phyloP scores from a whole-genome alignment of 2,113 vertebrate species.

The Neolamprologus fasciatus region DNA sequence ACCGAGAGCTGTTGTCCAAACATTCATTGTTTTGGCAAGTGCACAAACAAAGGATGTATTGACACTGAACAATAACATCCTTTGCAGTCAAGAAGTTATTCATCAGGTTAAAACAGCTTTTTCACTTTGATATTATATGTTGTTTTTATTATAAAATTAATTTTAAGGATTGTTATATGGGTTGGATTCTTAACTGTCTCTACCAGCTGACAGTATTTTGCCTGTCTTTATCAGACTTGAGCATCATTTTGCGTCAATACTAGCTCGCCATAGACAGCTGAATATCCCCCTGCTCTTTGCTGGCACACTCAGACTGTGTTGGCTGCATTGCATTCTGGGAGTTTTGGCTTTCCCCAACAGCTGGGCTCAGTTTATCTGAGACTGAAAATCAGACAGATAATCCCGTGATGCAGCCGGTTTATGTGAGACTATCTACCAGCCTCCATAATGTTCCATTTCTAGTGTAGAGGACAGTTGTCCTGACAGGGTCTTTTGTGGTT shows the following conservation, averaged over 20 bases:
- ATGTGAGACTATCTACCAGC: conserved; percentile 7
- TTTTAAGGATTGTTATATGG: not conserved
- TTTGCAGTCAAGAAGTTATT: not conserved
- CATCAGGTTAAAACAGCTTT: not conserved
- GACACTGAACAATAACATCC: not conserved
- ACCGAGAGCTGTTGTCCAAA: not conserved
- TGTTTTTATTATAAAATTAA: not conserved
- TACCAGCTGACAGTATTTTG: not conserved
- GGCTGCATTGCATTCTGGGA: conserved; percentile 67
- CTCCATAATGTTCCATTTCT: conserved; percentile 2
- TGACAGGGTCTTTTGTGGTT: conserved; percentile 10
- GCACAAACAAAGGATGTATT: not conserved
- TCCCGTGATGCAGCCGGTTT: conserved; percentile 48
- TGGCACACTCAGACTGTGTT: conserved; percentile 37
- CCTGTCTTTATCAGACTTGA: conserved; percentile 1
- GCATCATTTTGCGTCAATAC: not conserved
- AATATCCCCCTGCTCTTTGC: conserved; percentile 25
- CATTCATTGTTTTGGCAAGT: not conserved
- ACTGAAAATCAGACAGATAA: conserved; percentile 58
- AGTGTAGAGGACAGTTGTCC: not conserved
- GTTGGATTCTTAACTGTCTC: not conserved
- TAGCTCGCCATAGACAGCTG: not conserved
- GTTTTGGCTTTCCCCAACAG: conserved; percentile 52
- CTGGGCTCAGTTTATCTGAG: conserved; percentile 51
- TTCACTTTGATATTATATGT: not conserved